Conservation (phyloP, 2,113 vertebrate genomes). For the Oxyura jamaicensis region DNA sequence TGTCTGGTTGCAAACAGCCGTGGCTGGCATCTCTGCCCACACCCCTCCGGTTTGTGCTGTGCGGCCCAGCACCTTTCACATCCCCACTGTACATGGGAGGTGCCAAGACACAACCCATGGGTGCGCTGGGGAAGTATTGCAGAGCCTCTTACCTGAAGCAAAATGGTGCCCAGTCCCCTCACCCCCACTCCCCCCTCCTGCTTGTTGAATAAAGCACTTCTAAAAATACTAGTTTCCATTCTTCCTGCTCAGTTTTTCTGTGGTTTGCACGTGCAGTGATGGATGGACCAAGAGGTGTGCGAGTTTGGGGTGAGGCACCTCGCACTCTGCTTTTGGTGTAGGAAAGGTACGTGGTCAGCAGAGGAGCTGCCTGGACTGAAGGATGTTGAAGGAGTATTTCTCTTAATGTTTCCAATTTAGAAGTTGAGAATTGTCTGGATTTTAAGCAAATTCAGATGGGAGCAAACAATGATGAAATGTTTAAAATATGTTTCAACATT, state of each 20-base stretch:
- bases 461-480: slow-evolving; percentile 60
- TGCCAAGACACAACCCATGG: too few species aligned
- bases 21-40: fast-evolving
- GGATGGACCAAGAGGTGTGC: neutral
- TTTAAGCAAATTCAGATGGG: slow-evolving; percentile 66
- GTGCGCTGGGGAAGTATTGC: neutral
- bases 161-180: neutral
- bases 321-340: neutral
- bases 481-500: slow-evolving; percentile 63
- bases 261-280: neutral
- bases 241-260: neutral
- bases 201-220: neutral
- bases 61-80: fast-evolving
- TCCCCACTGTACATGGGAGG: neutral
- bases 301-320: neutral
- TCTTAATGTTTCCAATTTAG: slow-evolving; percentile 38
- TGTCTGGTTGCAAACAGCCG: neutral
- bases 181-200: too few species aligned
- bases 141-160: neutral
- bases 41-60: fast-evolving
- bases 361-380: neutral
- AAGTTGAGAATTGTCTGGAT: slow-evolving; percentile 56
- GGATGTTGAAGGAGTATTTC: neutral
- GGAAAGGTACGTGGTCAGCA: neutral
- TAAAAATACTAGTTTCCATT: neutral